Conservation (phyloP, 2,797 vertebrate species). For the Selene dorsalis region DNA sequence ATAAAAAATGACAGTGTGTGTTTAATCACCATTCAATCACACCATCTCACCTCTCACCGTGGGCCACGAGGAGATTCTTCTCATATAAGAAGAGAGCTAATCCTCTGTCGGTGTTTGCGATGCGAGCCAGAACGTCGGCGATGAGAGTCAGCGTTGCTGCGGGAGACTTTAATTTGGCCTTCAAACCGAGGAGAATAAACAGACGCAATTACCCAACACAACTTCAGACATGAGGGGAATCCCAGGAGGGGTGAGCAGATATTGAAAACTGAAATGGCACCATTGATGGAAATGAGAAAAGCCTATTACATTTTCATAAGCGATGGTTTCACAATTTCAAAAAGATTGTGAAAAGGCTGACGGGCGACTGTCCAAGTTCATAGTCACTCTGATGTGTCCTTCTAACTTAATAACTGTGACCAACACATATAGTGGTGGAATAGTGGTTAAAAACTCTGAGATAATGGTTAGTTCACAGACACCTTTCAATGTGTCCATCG, state of each 20-base stretch:
- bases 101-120: slow-evolving; percentile 90
- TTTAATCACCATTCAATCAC: slow-evolving; percentile 33
- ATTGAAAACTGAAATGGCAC: slow-evolving; percentile 6
- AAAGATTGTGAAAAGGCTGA: slow-evolving; percentile 10
- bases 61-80: slow-evolving; percentile 78
- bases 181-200: slow-evolving; percentile 39
- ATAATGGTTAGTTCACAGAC: background rate
- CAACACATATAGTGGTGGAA: background rate
- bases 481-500: background rate
- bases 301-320: background rate
- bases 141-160: slow-evolving; percentile 87
- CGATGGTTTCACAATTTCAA: background rate
- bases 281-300: background rate
- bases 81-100: slow-evolving; percentile 91
- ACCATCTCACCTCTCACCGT: slow-evolving; percentile 84
- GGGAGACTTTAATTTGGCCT: slow-evolving; percentile 86
- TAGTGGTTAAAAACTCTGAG: slow-evolving; percentile 1
- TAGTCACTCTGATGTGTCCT: background rate
- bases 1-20: slow-evolving; percentile 15
- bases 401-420: background rate
- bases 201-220: slow-evolving; percentile 2
- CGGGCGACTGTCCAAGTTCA: background rate
- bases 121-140: slow-evolving; percentile 91
- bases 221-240: slow-evolving; percentile 34
- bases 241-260: background rate